phyloP scores from a whole-genome alignment of 2,797 vertebrate genomes.

The Brachyalestes nurse region DNA sequence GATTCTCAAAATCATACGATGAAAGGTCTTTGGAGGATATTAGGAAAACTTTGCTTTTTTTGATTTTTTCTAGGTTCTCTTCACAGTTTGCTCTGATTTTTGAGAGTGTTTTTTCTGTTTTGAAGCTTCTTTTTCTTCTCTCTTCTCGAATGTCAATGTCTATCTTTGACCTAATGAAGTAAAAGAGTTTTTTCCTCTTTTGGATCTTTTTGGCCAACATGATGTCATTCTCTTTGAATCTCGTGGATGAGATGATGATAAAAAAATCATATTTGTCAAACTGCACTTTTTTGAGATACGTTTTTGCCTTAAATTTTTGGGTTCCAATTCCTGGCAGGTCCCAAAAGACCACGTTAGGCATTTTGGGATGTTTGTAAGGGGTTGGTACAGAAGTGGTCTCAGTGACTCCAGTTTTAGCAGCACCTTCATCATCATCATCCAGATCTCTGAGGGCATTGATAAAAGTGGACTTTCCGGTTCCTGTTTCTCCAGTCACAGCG shows the following conservation, averaged over 20 bases:
- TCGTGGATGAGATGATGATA: constrained; percentile 44
- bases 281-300: background rate
- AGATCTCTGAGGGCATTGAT: background rate
- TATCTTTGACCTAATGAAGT: background rate
- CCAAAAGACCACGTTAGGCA: background rate
- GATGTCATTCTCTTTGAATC: constrained; percentile 44
- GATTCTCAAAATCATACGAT: background rate
- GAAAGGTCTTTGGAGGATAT: constrained; percentile 32
- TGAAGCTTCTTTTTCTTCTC: background rate
- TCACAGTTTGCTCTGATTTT: constrained; percentile 5
- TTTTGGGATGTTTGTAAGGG: constrained; percentile 10
- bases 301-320: background rate
- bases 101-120: background rate
- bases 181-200: background rate
- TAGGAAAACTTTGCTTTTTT: constrained; percentile 29
- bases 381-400: constrained; percentile 32
- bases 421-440: background rate
- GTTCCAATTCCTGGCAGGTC: constrained; percentile 59
- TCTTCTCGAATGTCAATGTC: background rate
- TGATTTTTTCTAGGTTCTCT: constrained; percentile 19
- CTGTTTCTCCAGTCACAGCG: background rate
- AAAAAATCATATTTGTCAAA: constrained; percentile 45
- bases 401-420: constrained; percentile 39
- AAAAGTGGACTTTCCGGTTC: background rate
- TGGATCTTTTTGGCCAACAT: background rate